phyloP scores from a whole-genome alignment of 2,797 vertebrate genomes.

The Smutsia temminckii region DNA sequence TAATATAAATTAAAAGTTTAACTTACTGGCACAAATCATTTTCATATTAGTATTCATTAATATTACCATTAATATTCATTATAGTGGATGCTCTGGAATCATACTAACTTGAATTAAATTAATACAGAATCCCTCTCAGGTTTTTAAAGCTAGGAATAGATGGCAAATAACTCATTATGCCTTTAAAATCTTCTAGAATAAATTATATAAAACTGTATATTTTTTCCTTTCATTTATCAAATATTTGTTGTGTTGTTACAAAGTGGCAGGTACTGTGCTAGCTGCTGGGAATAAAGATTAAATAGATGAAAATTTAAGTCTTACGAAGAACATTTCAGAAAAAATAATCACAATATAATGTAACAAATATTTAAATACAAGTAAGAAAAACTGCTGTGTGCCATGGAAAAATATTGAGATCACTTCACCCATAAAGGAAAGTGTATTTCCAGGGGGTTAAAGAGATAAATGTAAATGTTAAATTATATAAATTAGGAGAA shows the following conservation, averaged over 20 bases:
- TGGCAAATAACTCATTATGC: not conserved
- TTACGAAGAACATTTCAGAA: not conserved
- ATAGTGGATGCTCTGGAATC: not conserved
- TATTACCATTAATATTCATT: not conserved
- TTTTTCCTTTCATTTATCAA: not conserved
- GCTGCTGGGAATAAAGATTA: not conserved
- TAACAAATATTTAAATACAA: not conserved
- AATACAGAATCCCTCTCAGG: not conserved
- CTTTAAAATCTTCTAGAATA: constrained; percentile 17
- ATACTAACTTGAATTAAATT: constrained; percentile 20
- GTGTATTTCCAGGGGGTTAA: not conserved
- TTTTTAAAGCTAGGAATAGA: not conserved
- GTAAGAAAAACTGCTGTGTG: not conserved
- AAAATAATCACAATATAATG: not conserved
- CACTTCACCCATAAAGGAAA: not conserved
- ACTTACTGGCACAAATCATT: not conserved
- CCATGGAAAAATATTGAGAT: not conserved
- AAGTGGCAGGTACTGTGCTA: not conserved
- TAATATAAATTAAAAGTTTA: constrained; percentile 7
- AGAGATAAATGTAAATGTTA: not conserved
- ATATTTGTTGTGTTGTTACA: not conserved
- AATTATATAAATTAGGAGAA: not conserved
- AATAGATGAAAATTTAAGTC: not conserved
- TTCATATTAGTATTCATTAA: not conserved
- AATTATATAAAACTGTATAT: not conserved